These are phyloP conservation scores for Teleopsis dalmanni DNA, from an alignment of 1,140 invertebrate genomes.

Conservation along the genomic window DNA sequence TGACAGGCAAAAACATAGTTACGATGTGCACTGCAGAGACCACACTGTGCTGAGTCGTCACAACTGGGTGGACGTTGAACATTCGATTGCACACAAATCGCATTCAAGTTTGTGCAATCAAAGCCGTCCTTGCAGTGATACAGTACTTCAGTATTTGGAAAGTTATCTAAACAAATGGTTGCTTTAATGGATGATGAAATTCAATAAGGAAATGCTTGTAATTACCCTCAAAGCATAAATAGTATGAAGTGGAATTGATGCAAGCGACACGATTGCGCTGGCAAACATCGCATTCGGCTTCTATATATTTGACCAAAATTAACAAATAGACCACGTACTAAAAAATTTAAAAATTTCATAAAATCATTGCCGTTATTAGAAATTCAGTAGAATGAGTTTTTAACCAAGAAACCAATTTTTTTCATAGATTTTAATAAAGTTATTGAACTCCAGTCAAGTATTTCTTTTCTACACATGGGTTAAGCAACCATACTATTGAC, in stretches of 20 bases:
- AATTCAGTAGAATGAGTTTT: not conserved
- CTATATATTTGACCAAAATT: not conserved
- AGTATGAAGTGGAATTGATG: constrained; percentile 36
- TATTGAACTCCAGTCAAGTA: too few species aligned
- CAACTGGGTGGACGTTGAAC: constrained; percentile 23
- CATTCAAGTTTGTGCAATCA: constrained; percentile 26
- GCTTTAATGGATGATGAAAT: too few species aligned
- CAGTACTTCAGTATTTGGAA: constrained; percentile 16
- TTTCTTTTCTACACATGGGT: too few species aligned
- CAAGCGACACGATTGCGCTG: constrained; percentile 32
- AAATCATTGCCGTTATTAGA: not conserved
- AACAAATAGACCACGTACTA: not conserved
- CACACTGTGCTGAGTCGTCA: constrained; percentile 32
- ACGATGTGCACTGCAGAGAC: constrained; percentile 28
- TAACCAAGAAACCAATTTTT: not conserved
- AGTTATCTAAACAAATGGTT: too few species aligned
- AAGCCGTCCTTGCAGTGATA: constrained; percentile 32
- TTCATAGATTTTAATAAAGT: too few species aligned
- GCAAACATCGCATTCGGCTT: constrained; percentile 29
- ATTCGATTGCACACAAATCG: constrained; percentile 33
- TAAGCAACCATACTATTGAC: too few species aligned
- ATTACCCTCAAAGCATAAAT: constrained; percentile 36
- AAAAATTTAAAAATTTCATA: not conserved
- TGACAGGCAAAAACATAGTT: constrained; percentile 35
- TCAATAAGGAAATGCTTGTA: too few species aligned